Base-by-base conservation (phyloP, 2,113 vertebrate species). In the Corythoichthys intestinalis region DNA sequence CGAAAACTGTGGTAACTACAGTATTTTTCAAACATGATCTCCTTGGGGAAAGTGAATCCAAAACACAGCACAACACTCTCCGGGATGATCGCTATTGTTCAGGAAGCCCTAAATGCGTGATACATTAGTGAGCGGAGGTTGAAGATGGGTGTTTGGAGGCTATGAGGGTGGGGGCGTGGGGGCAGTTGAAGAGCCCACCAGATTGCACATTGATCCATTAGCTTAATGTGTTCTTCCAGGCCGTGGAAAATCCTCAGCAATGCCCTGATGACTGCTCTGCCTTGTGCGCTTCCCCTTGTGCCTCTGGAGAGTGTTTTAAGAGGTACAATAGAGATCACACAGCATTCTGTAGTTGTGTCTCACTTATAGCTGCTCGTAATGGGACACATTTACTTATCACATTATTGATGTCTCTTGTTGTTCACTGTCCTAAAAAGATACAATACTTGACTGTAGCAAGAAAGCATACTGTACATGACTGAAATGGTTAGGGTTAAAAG, bases 201-300 rank as follows among this genome's bases (percentile, higher is more conserved):
- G 61, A 63, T 63, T 63, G 61, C 61, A 47, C 44, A 34, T 79
- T 78, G 65, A 77, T 90, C 88, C 87, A 92, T 91, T 92, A 91
- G 83, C 70, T 39, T 90, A 91, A 91, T 90, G 90, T 80, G 72
- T 74, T 86, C 63, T 85, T 75, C 72, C 14, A 73, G 57, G 84
- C 76, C 69, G 75, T 75, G 67, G 70, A 74, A 65, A 65, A 81
- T 76, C 78, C 73, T 61, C 67, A 64, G 58, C 49, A 77, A 67
- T 73, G 72, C 74, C 76, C 67, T 59, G 35, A 70, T 66, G 71
- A 70, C 69, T 78, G 59, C 66, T 83, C 69, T 72, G 67, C 79
- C 69, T 73, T 65, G 37, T 66, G 62, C 73, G 70, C 15, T 20
- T 72, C 61, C 73, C 69, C 54, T 70, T 81, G 79, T 71, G 72